phyloP scores from a whole-genome alignment of 2,888 invertebrate genomes.

The Rapana venosa region DNA sequence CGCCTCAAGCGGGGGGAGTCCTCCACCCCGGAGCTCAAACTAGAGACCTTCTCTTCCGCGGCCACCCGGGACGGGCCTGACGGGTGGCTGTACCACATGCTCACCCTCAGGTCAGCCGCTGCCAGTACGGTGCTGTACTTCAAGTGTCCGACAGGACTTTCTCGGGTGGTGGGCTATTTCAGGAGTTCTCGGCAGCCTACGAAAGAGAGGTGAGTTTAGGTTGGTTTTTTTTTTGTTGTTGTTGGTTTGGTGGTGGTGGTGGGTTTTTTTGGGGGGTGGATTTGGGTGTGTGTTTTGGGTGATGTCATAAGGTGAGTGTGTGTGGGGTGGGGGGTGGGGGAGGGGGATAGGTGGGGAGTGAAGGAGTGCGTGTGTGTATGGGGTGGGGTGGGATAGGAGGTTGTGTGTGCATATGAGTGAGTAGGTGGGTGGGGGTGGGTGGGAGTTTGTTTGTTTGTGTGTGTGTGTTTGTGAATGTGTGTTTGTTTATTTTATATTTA shows the following conservation, averaged over 20 bases:
- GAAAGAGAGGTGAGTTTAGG: not conserved
- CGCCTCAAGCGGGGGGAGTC: not conserved
- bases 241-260: not conserved
- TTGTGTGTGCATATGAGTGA: too few species aligned
- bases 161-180: constrained; percentile 35
- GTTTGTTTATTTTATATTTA: too few species aligned
- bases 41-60: constrained; percentile 33
- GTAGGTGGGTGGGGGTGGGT: too few species aligned
- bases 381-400: too few species aligned
- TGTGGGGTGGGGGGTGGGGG: constrained; percentile 2
- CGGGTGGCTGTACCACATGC: constrained; percentile 53
- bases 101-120: constrained; percentile 49
- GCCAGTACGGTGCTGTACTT: constrained; percentile 41
- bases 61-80: constrained; percentile 44
- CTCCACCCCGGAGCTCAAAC: not conserved
- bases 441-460: too few species aligned
- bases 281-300: not conserved
- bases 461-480: too few species aligned
- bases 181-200: constrained; percentile 34
- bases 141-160: not conserved
- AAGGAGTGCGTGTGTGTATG: too few species aligned
- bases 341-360: not conserved
- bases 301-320: not conserved
- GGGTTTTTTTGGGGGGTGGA: not conserved
- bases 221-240: not conserved